Evolutionary conservation across 2,888 invertebrate species (phyloP).

Genomic region (Noctua janthe): DNA sequence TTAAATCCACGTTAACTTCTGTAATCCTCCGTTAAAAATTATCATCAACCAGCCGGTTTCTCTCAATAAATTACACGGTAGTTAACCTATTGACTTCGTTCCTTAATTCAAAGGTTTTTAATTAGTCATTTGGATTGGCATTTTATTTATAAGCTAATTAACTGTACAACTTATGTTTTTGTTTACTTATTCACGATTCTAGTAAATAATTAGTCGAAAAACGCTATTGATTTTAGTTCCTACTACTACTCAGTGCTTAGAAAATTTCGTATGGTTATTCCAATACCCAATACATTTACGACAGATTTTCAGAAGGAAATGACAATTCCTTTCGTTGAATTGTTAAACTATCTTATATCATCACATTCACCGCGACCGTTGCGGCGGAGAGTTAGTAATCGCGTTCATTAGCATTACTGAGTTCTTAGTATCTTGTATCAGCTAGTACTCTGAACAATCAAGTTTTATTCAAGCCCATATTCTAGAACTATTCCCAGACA

Average conservation of each 20-base stretch:
- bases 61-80: slow-evolving; percentile 42
- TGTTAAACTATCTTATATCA: not conserved
- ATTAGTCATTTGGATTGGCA: slow-evolving; percentile 40
- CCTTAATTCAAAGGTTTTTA: slow-evolving; percentile 42
- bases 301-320: slow-evolving; percentile 16
- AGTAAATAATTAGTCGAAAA: not conserved
- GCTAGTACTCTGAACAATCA: slow-evolving; percentile 1
- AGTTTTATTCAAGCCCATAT: not conserved
- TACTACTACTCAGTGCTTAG: not conserved
- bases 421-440: not conserved
- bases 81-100: slow-evolving; percentile 62
- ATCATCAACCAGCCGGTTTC: slow-evolving; percentile 35
- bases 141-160: slow-evolving; percentile 37
- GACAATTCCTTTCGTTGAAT: slow-evolving; percentile 13
- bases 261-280: not conserved
- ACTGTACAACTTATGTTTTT: slow-evolving; percentile 19
- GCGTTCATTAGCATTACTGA: slow-evolving; percentile 1
- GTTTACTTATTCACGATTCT: slow-evolving; percentile 4
- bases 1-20: slow-evolving; percentile 17
- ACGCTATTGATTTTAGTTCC: not conserved
- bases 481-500: not conserved
- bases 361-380: not conserved
- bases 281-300: slow-evolving; percentile 3
- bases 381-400: not conserved
- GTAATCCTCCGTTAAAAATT: slow-evolving; percentile 22